Base-by-base conservation (phyloP, 2,888 invertebrate species). In the Frankliniella fusca region DNA sequence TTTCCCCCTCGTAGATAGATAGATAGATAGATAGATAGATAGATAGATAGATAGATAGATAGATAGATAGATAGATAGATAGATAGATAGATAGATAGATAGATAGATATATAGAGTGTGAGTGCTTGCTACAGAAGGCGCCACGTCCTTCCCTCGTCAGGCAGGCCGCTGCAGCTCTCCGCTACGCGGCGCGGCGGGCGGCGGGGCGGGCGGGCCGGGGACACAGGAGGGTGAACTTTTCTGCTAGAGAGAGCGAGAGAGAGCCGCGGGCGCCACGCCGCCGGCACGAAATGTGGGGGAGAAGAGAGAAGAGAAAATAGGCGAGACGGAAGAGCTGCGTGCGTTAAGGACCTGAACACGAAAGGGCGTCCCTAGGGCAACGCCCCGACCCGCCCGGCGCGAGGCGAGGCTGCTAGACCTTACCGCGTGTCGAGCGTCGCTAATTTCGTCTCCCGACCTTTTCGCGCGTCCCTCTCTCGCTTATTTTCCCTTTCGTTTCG, bases 271-370 rank as follows among this genome's bases (percentile, higher is more conserved):
- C n/a, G n/a, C n/a, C n/a, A n/a, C n/a, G n/a, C n/a, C n/a, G n/a
- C n/a, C n/a, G n/a, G n/a, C 23, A 18, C 61, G 79, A 80, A 5
- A 38, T 2, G 18, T 38, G 76, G 15, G 48, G 20, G 49, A 48
- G 48, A 79, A n/a, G n/a, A n/a, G n/a, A n/a, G n/a, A n/a, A n/a
- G 65, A 48, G 50, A 81, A 76, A 81, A 81, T 79, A 81, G 81
- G 81, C 81, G 81, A 54, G 48, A 54, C 80, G 82, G 49, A 80
- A 79, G 82, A 81, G 83, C 80, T 81, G 81, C 82, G 81, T 80
- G 83, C 70, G 82, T 81, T 81, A 54, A 81, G 82, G 81, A 70
- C 61, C 83, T 81, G 83, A 82, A 80, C 28, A 5, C 38, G 50
- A 81, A n/a, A 48, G 50, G 79, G 38, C 80, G n/a, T 27, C 18